A percentile compares a stretch with the other conserved stretches of the same genome.
Conservation (phyloP, 2,888 invertebrate genomes). For the Noctua janthina region DNA sequence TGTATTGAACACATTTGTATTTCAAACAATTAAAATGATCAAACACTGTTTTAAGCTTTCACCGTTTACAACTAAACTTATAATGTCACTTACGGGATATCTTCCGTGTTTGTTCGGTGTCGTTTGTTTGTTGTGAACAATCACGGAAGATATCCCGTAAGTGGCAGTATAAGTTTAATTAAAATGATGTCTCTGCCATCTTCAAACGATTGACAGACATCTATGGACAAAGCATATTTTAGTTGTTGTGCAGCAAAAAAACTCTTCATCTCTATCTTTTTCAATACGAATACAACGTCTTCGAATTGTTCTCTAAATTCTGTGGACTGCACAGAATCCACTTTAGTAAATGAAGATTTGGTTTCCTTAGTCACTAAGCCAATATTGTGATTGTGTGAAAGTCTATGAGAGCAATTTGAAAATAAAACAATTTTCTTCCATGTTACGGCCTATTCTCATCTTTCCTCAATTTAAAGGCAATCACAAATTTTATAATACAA, state of each 20-base stretch:
- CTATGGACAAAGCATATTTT: background rate
- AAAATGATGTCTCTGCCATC: background rate
- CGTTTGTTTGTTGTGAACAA: no score
- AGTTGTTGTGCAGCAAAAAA: background rate
- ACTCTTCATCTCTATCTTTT: background rate
- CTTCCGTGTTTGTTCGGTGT: no score
- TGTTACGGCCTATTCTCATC: background rate
- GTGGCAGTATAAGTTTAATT: no score
- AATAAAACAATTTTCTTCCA: background rate
- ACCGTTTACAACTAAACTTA: no score
- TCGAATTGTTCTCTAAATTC: background rate
- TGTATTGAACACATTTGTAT: background rate
- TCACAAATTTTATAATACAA: slow-evolving; percentile 7
- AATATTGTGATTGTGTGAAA: background rate
- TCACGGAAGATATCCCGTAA: no score
- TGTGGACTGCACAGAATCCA: background rate
- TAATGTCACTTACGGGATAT: no score
- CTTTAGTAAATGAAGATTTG: background rate
- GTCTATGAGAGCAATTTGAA: no score
- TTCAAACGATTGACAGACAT: background rate
- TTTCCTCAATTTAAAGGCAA: background rate
- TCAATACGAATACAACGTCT: background rate
- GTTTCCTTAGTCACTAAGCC: background rate
- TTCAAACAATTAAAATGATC: background rate
- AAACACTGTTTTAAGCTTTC: no score